Base-by-base conservation (phyloP, 2,113 vertebrate species). In the Astur gentilis region DNA sequence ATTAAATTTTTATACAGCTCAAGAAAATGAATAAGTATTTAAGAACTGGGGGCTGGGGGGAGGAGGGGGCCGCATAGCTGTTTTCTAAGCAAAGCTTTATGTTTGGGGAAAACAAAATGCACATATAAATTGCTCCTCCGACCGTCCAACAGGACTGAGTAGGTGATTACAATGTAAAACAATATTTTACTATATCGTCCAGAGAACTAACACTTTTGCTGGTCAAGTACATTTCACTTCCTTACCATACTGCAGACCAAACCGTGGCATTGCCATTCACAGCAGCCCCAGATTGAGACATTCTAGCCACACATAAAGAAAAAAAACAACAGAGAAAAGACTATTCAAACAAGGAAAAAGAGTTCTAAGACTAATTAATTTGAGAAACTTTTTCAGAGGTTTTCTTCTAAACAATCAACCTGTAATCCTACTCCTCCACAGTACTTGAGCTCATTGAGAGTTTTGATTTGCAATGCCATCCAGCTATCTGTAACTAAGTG, bases 291-390 rank as follows among this genome's bases (percentile, higher is more conserved):
- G 60, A 96, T 0, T 57, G 83, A 93, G 77, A 91, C 25, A 71
- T 75, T 82, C 84, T 42, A 84, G 82, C 42, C 32, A 36, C 20
- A 42, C 4, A 38, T 3, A 84, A 81, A 44, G 7, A 16, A 87
- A 92, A 87, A 92, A 91, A 49, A 0, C 25, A 60, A n/a, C 36
- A 80, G 13, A 15, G 7, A 32, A 81, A 96, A 67, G 16, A 61
- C 13, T 67, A n/a, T 36, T 77, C 38, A 77, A 88, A 65, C 29
- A 72, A 26, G 18, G 9, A 26, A 42, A 76, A 75, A 13, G 19
- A 67, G 40, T 72, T 45, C 83, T 83, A 36, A 67, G 52, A 79
- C 57, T 79, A 93, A 94, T 62, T 90, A 3, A 58, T 64, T 85
- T 31, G 38, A 34, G 4, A 52, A 36, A 1, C 4, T 77, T 85